A percentile compares a stretch with the other conserved stretches of the same genome.
These are phyloP conservation scores for Spea bombifrons DNA, from an alignment of 2,113 vertebrate species.

Conservation along the genomic window DNA sequence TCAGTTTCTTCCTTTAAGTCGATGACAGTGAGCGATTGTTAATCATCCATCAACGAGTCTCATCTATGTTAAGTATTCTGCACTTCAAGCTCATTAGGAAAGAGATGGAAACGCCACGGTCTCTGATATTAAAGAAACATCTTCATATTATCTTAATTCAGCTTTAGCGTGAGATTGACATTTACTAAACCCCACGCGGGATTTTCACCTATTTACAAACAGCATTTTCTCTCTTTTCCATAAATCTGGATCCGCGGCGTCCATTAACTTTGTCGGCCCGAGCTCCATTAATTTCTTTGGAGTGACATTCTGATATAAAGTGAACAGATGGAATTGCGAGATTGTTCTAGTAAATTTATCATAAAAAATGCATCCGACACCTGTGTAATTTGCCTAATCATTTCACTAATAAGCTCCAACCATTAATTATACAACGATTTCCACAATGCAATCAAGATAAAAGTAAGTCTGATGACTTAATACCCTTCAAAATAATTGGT, in stretches of 20 bases:
- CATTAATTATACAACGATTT: conserved; percentile 99
- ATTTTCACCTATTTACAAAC: conserved; percentile 34
- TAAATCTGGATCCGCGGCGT: conserved; percentile 68
- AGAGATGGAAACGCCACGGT: too few species aligned
- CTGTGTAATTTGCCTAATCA: conserved; percentile 99
- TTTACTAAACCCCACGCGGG: background rate
- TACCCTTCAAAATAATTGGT: conserved; percentile 98
- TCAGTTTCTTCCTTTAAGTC: too few species aligned
- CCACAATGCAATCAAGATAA: conserved; percentile 99
- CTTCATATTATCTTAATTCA: background rate
- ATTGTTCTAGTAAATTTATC: conserved; percentile 98
- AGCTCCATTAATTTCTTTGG: conserved; percentile 83
- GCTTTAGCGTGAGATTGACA: background rate
- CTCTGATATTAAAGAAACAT: background rate
- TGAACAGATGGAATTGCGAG: conserved; percentile 96
- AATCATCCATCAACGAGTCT: too few species aligned
- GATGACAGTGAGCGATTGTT: too few species aligned
- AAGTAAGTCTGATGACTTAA: conserved; percentile 99
- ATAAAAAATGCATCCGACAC: conserved; percentile 99
- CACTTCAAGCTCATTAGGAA: too few species aligned
- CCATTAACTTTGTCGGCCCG: conserved; percentile 75
- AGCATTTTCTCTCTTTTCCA: conserved; percentile 56
- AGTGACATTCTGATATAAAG: conserved; percentile 91
- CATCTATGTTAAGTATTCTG: too few species aligned
- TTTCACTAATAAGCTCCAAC: conserved; percentile 98